These are phyloP conservation scores for Hippolais icterina DNA, from an alignment of 2,113 vertebrate genomes.

Conservation along the genomic window DNA sequence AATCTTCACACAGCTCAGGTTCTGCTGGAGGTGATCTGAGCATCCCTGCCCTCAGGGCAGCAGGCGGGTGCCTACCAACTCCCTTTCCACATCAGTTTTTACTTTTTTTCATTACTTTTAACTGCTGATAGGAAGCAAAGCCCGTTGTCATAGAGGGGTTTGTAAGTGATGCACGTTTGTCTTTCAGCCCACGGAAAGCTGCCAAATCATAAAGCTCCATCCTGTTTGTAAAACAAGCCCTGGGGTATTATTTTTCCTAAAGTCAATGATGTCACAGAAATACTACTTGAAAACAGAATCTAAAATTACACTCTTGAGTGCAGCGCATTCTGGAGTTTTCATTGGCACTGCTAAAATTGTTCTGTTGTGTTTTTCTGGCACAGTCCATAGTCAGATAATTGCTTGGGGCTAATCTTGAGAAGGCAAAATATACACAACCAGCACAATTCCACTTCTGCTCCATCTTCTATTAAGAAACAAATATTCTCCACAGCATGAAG, in stretches of 20 bases:
- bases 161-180: slow-evolving; percentile 30
- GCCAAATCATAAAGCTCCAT: slow-evolving; percentile 67
- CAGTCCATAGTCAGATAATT: slow-evolving; percentile 58
- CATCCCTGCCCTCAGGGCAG: slow-evolving; percentile 1
- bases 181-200: slow-evolving; percentile 41
- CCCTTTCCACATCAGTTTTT: not conserved
- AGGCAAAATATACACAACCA: slow-evolving; percentile 60
- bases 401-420: slow-evolving; percentile 58
- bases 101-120: not conserved
- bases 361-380: slow-evolving; percentile 65
- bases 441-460: slow-evolving; percentile 43
- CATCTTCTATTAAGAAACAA: slow-evolving; percentile 51
- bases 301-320: slow-evolving; percentile 68
- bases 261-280: slow-evolving; percentile 68
- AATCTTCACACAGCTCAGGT: not conserved
- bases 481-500: slow-evolving; percentile 47
- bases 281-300: slow-evolving; percentile 68
- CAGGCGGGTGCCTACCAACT: not conserved
- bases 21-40: not conserved
- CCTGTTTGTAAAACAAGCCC: slow-evolving; percentile 61
- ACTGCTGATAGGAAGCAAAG: slow-evolving; percentile 14
- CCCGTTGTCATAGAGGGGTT: slow-evolving; percentile 1
- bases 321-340: slow-evolving; percentile 64
- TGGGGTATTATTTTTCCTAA: slow-evolving; percentile 67
- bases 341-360: slow-evolving; percentile 64